These are phyloP conservation scores for Rhabdomys dilectus DNA, from an alignment of 2,113 vertebrate species.

Conservation along the genomic window DNA sequence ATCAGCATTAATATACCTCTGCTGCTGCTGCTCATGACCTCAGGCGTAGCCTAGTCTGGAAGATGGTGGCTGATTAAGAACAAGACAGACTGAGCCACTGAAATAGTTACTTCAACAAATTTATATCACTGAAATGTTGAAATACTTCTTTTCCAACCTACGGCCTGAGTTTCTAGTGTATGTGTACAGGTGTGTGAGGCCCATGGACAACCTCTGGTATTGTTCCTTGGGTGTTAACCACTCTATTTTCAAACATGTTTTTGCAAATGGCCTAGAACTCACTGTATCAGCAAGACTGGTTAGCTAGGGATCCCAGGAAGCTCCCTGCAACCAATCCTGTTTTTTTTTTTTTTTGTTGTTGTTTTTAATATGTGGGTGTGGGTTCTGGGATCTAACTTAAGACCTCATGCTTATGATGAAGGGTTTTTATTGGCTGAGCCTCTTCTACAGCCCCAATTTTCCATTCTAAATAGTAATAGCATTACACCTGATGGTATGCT, in stretches of 20 bases:
- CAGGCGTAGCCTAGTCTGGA: too few relatives aligned
- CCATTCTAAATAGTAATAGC: constrained; percentile 18
- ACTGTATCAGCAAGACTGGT: background rate
- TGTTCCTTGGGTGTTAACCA: background rate
- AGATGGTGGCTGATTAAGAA: too few relatives aligned
- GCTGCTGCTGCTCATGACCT: too few relatives aligned
- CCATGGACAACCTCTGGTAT: background rate
- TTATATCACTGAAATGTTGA: too few relatives aligned
- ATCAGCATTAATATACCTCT: too few relatives aligned
- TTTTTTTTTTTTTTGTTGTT: background rate
- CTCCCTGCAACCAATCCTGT: background rate
- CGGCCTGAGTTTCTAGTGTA: background rate
- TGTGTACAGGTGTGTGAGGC: background rate
- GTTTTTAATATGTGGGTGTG: background rate
- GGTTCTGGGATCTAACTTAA: background rate
- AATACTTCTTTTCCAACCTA: background rate
- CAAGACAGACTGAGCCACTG: too few relatives aligned
- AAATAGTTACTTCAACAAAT: background rate
- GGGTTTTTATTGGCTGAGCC: background rate
- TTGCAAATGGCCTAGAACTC: background rate
- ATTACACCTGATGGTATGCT: background rate
- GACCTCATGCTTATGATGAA: background rate
- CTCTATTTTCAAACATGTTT: background rate
- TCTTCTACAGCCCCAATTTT: background rate
- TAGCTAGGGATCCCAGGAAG: too few relatives aligned